These are phyloP conservation scores for Tethya wilhelma DNA, from an alignment of 37 sponge, comb jelly and placozoan species.

Conservation along the genomic window DNA sequence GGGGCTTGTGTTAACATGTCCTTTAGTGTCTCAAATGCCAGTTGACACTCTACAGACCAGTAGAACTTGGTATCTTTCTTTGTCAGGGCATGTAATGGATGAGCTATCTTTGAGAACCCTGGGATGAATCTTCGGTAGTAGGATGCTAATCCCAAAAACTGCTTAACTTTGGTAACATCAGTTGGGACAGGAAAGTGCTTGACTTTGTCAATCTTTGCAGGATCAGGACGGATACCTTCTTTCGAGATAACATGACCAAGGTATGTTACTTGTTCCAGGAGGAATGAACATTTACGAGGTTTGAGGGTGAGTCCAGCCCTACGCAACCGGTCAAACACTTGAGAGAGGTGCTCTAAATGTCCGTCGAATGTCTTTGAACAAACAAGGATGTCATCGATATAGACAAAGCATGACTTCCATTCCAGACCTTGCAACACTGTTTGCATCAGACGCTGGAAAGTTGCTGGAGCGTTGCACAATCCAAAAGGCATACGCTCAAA, in stretches of 20 bases:
- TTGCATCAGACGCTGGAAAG: slow-evolving; percentile 53
- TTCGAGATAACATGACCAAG: slow-evolving; percentile 43
- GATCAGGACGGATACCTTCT: slow-evolving; percentile 9
- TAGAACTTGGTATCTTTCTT: slow-evolving; percentile 10
- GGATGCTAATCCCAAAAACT: slow-evolving; percentile 26
- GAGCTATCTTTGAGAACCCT: slow-evolving; percentile 20
- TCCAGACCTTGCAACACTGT: slow-evolving; percentile 7
- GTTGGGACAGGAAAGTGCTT: too few species aligned
- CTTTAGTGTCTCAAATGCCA: slow-evolving; percentile 39
- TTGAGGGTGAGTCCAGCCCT: slow-evolving; percentile 32
- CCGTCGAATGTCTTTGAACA: slow-evolving; percentile 7
- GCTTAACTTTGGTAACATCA: slow-evolving; percentile 2
- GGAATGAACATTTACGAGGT: slow-evolving; percentile 42
- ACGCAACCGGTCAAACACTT: slow-evolving; percentile 24
- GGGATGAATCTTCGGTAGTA: slow-evolving; percentile 45
- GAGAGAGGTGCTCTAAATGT: slow-evolving; percentile 21
- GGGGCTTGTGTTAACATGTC: slow-evolving; percentile 25
- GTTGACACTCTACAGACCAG: slow-evolving; percentile 41
- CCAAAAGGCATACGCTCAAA: too few species aligned
- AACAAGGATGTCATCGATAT: slow-evolving; percentile 41
- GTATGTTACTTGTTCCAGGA: neutral
- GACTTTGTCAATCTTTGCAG: slow-evolving; percentile 2
- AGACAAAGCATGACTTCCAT: slow-evolving; percentile 16
- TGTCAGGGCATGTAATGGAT: slow-evolving; percentile 29
- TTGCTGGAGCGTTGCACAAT: too few species aligned